Conservation (phyloP, 2,888 invertebrate species). For the Galerucella nymphaeae region DNA sequence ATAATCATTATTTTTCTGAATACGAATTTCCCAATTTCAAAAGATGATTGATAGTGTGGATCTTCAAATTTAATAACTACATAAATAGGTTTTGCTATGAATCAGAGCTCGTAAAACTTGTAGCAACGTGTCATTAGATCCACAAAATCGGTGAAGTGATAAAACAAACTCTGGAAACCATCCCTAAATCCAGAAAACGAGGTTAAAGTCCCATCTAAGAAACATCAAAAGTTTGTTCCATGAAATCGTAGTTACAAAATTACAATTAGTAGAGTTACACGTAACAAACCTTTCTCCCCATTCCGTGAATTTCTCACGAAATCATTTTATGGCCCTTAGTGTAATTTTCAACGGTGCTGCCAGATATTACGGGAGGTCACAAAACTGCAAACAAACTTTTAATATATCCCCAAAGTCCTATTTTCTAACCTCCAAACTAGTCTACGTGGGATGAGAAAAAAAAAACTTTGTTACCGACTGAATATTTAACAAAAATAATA, state of each 20-base stretch:
- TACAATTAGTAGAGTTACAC: conserved; percentile 36
- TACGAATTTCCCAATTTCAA: no score
- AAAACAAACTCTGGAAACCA: conserved; percentile 14
- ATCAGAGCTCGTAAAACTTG: conserved; percentile 3
- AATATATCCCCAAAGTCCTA: conserved; percentile 60
- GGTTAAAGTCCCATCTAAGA: conserved; percentile 33
- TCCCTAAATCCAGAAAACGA: conserved; percentile 20
- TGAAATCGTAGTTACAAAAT: conserved; percentile 26
- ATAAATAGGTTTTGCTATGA: no score
- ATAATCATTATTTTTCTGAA: no score
- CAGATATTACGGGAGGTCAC: conserved; percentile 35
- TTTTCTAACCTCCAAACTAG: conserved; percentile 50
- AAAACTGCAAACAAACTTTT: conserved; percentile 59
- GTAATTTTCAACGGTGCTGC: conserved; percentile 27
- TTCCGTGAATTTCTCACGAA: conserved; percentile 34
- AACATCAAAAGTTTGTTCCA: conserved; percentile 33
- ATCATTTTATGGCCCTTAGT: conserved; percentile 35
- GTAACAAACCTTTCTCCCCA: conserved; percentile 29
- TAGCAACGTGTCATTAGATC: conserved; percentile 12
- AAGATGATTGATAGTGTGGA: no score
- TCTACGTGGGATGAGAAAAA: conserved; percentile 52
- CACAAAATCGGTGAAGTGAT: neutral
- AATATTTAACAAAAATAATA: neutral
- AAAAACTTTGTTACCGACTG: neutral
- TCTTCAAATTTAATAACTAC: no score